Evolutionary conservation across 2,888 invertebrate species (phyloP).

Genomic region (Philereme transversata): DNA sequence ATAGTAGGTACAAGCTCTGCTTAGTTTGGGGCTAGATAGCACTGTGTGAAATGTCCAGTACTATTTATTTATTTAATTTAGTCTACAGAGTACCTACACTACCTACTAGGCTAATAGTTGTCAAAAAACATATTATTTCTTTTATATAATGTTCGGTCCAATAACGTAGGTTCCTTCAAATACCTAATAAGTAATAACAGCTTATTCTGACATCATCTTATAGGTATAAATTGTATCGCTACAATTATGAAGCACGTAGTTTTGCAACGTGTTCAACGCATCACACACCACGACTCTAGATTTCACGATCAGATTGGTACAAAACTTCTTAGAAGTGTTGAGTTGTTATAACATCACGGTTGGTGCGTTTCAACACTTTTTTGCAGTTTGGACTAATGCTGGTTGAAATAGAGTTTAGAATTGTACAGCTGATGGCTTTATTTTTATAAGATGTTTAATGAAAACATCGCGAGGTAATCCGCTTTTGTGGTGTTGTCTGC

Average conservation of each 20-base stretch:
- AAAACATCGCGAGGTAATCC: conserved; percentile 75
- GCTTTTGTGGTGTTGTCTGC: conserved; percentile 48
- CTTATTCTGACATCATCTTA: background rate
- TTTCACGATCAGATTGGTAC: conserved; percentile 18
- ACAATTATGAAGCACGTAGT: conserved; percentile 12
- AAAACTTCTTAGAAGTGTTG: conserved; percentile 63
- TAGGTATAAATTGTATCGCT: background rate
- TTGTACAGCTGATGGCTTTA: conserved; percentile 10
- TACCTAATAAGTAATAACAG: background rate
- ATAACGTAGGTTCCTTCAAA: no score
- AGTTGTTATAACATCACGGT: conserved; percentile 69
- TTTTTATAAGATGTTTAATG: conserved; percentile 58
- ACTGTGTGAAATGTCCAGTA: no score
- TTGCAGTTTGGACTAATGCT: conserved; percentile 25
- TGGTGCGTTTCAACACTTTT: conserved; percentile 49
- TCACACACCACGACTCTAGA: conserved; percentile 1
- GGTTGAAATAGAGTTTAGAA: conserved; percentile 37
- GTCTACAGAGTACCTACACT: no score
- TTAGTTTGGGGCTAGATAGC: no score
- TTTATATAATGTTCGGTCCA: no score
- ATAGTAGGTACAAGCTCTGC: no score
- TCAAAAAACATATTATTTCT: no score
- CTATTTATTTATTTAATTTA: no score
- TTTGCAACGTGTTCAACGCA: conserved; percentile 12
- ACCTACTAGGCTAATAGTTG: no score